Base-by-base conservation (phyloP, 2,797 vertebrate genomes). In the Pantherophis alleghaniensis region DNA sequence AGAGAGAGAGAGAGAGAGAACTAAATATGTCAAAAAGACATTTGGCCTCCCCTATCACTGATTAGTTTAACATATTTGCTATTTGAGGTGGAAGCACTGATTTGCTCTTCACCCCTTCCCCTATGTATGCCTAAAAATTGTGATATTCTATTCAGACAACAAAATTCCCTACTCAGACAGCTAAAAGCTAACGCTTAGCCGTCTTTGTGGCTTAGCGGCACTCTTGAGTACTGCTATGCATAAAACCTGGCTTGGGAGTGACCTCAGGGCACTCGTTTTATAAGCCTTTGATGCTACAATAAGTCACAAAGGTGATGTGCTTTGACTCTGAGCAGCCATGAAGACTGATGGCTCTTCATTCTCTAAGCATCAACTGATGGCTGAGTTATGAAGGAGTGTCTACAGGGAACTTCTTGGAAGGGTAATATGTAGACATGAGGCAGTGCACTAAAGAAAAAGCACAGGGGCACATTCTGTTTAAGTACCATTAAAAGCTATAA, bases 1-100 rank as follows among this genome's bases (percentile, higher is more conserved):
- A 10, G 94, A 93, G 94, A 47, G 96, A 95, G 94, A 96, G n/a
- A 37, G 37, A 37, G 55, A 12, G 94, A 93, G 94, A 86, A 94
- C 94, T 97, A 98, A 98, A 97, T 96, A 96, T 95, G 97, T 97
- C 97, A 97, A 94, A 97, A 96, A 96, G 97, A 98, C 97, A 98
- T 96, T 96, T 95, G 87, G 91, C 88, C 94, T 98, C 97, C 96
- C 95, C 89, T 92, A 96, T 96, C 97, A 97, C 97, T 97, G 95
- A 97, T 97, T 97, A 97, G 95, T 96, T 97, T 97, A 95, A 97
- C 94, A 97, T 95, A 90, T 96, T 97, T 96, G 95, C 95, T 96
- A 53, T 96, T 96, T 96, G 96, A 97, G 66, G 69, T 87, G 90
- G 94, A 96, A 96, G 90, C 89, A 89, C 60, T 89, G 87, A 94